Conservation (phyloP, 2,888 invertebrate species). For the Apantesis nais region DNA sequence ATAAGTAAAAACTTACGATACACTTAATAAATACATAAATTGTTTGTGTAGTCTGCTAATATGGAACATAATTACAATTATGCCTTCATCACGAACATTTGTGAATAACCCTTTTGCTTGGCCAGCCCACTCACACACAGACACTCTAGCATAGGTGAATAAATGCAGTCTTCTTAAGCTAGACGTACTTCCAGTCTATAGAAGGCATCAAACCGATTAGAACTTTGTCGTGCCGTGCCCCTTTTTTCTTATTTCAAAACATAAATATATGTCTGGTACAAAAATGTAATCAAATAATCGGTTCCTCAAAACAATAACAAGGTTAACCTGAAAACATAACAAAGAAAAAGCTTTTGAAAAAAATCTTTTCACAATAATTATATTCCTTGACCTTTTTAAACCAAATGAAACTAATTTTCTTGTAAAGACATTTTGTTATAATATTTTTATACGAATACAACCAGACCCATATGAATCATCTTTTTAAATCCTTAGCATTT, state of each 20-base stretch:
- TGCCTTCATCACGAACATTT: neutral
- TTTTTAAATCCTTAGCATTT: neutral
- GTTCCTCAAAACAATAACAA: neutral
- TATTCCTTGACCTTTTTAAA: too few species aligned
- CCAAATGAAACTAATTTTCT: too few species aligned
- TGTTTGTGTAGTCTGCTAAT: neutral
- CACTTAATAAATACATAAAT: neutral
- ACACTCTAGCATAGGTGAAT: neutral
- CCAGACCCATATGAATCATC: neutral
- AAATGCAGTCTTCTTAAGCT: neutral
- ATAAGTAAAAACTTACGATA: too few species aligned
- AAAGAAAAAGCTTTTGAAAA: neutral
- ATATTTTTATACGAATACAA: neutral
- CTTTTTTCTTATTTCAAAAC: neutral
- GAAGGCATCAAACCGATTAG: neutral
- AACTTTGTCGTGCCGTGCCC: too few species aligned
- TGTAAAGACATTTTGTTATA: neutral
- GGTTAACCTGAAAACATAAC: neutral
- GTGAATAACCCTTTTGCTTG: neutral
- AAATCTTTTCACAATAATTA: too few species aligned
- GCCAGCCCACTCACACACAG: neutral
- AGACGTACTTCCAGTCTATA: neutral
- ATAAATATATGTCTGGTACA: neutral
- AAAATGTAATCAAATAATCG: neutral
- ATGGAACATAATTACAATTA: neutral